These are phyloP conservation scores for Dynastes grantii DNA, from an alignment of 2,888 invertebrate species.

Conservation along the genomic window DNA sequence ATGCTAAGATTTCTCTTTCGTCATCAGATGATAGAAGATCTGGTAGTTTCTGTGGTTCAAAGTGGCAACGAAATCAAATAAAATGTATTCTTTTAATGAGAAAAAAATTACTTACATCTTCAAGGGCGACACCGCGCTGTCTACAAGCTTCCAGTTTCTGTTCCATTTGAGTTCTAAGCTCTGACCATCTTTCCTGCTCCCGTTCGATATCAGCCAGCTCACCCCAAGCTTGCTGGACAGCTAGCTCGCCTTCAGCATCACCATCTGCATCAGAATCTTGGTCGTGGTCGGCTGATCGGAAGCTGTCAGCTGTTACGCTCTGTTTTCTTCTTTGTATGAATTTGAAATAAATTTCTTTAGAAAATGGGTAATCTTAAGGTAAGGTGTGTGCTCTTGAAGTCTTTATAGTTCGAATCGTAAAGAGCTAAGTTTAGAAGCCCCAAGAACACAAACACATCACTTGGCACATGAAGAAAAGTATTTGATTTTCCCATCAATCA, in stretches of 20 bases:
- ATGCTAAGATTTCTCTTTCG: conserved; percentile 89
- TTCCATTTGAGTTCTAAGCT: conserved; percentile 84
- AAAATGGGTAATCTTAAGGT: no score
- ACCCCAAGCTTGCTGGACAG: conserved; percentile 87
- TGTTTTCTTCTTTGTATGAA: conserved; percentile 58
- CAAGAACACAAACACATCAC: no score
- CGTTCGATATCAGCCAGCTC: conserved; percentile 88
- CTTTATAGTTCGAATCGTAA: no score
- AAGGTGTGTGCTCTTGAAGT: no score
- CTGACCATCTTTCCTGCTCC: conserved; percentile 87
- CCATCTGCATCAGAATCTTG: conserved; percentile 65
- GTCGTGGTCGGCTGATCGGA: conserved; percentile 67
- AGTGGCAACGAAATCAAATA: no score
- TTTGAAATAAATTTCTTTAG: conserved; percentile 2
- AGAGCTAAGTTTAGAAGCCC: no score
- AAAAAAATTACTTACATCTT: conserved; percentile 78
- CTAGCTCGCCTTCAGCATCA: conserved; percentile 76
- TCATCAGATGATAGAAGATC: conserved; percentile 89
- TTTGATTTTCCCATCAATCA: no score
- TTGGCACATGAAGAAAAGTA: no score
- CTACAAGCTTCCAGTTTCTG: conserved; percentile 87
- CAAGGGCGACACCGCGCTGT: conserved; percentile 84
- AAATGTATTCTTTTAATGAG: no score
- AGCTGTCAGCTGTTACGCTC: conserved; percentile 63
- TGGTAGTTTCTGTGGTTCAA: conserved; percentile 80